Evolutionary conservation across 2,888 invertebrate genomes (phyloP).

Genomic region (Lithosia quadra): DNA sequence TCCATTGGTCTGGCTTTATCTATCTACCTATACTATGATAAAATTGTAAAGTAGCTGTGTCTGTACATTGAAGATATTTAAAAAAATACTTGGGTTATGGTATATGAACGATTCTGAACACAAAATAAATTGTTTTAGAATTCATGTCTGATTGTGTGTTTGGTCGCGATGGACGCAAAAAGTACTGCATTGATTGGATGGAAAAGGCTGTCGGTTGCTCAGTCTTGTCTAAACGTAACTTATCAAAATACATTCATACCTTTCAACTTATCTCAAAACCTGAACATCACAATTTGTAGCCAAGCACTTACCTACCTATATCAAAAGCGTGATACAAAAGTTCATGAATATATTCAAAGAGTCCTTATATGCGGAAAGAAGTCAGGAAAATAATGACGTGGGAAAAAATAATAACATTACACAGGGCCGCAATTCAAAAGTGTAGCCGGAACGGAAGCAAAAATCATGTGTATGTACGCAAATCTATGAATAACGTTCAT

Average conservation of each 20-base stretch:
- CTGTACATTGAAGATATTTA: no score
- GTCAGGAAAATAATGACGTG: conserved; percentile 31
- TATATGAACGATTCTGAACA: no score
- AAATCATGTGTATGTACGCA: conserved; percentile 34
- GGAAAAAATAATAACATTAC: conserved; percentile 39
- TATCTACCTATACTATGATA: no score
- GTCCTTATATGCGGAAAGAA: conserved; percentile 29
- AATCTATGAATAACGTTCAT: conserved; percentile 47
- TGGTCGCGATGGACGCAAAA: no score
- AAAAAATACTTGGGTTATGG: no score
- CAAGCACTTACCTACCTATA: conserved; percentile 26
- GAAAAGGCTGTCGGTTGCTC: background rate
- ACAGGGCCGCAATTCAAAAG: conserved; percentile 22
- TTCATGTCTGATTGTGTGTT: no score
- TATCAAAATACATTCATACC: background rate
- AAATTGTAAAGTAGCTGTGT: no score
- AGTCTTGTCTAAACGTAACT: background rate
- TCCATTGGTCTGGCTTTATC: background rate
- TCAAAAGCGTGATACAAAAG: conserved; percentile 25
- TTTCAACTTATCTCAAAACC: background rate
- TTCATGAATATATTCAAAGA: conserved; percentile 50
- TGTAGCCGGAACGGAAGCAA: conserved; percentile 28
- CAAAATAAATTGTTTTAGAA: no score
- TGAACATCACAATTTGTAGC: conserved; percentile 5
- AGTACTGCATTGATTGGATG: no score